phyloP scores from a whole-genome alignment of 2,113 vertebrate species.

The Nannobrachium achirus region DNA sequence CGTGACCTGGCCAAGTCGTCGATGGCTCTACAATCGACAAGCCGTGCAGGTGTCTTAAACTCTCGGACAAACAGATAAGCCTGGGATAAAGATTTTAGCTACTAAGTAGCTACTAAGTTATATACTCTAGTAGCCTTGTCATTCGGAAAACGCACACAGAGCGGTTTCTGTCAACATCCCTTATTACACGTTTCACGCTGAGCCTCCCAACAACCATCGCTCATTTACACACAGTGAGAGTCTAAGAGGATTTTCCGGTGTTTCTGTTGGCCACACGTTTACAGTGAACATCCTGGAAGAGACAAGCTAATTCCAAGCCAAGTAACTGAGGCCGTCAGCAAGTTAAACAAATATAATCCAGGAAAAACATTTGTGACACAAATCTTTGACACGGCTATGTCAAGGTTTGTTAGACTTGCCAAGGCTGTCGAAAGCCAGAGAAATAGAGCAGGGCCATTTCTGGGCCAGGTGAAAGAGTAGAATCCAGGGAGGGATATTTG shows the following conservation, averaged over 20 bases:
- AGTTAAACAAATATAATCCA: neutral
- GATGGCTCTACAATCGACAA: neutral
- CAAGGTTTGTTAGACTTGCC: neutral
- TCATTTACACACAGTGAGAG: neutral
- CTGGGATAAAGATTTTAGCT: neutral
- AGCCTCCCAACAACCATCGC: too few relatives aligned
- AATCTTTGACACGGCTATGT: neutral
- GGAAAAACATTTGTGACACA: neutral
- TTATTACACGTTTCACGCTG: too few relatives aligned
- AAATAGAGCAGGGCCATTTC: neutral
- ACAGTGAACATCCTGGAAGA: neutral
- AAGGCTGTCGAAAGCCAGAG: neutral
- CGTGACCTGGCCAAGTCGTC: neutral
- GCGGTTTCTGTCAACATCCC: neutral
- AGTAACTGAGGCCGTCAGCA: neutral
- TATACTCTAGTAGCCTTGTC: neutral
- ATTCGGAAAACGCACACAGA: neutral
- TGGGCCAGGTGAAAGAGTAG: neutral
- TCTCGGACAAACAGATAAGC: neutral
- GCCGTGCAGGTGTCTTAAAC: neutral
- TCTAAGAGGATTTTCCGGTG: neutral
- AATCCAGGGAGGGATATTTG: neutral
- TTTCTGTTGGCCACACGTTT: neutral
- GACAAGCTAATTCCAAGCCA: neutral
- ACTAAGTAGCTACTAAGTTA: too few relatives aligned